Evolutionary conservation across 2,113 vertebrate genomes (phyloP).

Genomic region (Equus quagga): DNA sequence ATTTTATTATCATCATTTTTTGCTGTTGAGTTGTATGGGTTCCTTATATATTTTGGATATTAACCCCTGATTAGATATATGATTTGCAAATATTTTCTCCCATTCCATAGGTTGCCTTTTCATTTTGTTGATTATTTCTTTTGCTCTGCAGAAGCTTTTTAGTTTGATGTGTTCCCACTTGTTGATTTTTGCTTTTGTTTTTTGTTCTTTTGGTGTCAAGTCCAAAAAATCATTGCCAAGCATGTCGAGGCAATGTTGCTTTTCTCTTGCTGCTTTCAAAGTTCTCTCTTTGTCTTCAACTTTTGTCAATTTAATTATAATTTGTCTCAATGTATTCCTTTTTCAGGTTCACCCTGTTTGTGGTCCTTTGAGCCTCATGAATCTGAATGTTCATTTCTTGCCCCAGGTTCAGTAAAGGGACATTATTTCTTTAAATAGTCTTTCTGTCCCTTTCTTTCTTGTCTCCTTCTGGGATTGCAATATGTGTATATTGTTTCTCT

Average conservation of each 20-base stretch:
- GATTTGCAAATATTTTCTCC: slow-evolving; percentile 1
- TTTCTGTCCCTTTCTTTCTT: neutral
- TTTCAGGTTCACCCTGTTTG: neutral
- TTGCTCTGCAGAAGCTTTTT: neutral
- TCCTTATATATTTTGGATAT: neutral
- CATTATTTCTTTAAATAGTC: neutral
- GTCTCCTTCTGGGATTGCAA: neutral
- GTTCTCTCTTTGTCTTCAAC: neutral
- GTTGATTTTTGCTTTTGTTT: neutral
- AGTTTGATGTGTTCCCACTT: neutral
- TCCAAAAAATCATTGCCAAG: neutral
- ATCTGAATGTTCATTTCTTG: neutral
- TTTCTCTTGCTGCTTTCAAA: neutral
- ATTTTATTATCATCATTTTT: neutral
- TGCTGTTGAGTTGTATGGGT: neutral
- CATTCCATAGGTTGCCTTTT: neutral
- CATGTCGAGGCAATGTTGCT: neutral
- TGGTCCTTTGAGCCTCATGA: neutral
- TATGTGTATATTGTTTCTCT: neutral
- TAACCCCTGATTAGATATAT: neutral
- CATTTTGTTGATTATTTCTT: neutral
- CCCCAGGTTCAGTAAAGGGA: neutral
- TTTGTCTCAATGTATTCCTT: neutral
- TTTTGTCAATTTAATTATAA: neutral
- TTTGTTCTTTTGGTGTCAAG: neutral